phyloP scores from a whole-genome alignment of 2,888 invertebrate species.

The Corythucha ciliata region DNA sequence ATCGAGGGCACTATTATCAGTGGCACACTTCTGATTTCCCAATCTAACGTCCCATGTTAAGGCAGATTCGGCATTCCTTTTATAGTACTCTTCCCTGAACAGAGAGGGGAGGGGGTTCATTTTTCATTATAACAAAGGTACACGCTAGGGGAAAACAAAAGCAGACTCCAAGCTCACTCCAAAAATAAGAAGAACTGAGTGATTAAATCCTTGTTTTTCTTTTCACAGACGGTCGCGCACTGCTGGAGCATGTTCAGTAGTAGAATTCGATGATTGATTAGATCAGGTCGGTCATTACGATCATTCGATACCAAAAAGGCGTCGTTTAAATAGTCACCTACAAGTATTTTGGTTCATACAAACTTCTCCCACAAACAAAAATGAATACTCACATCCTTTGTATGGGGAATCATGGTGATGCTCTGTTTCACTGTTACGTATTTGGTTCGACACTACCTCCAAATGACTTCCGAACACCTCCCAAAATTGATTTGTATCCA shows the following conservation, averaged over 20 bases:
- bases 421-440: conserved; percentile 1
- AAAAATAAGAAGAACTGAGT: conserved; percentile 72
- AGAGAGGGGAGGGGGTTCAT: not conserved
- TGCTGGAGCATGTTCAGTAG: conserved; percentile 70
- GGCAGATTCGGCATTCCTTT: conserved; percentile 49
- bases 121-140: not conserved
- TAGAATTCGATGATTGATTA: conserved; percentile 63
- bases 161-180: conserved; percentile 46
- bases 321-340: conserved; percentile 38
- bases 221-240: conserved; percentile 67
- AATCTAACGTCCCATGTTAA: conserved; percentile 51
- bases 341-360: conserved; percentile 5
- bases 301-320: conserved; percentile 38
- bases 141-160: not conserved
- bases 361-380: not conserved
- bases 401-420: not conserved
- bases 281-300: conserved; percentile 55
- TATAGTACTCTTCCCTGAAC: conserved; percentile 51
- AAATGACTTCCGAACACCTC: conserved; percentile 49
- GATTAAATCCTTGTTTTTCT: conserved; percentile 69
- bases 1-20: too few species aligned
- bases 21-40: too few species aligned
- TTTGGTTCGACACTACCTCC: conserved; percentile 1
- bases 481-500: conserved; percentile 61
- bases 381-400: not conserved